A percentile compares a stretch with the other conserved stretches of the same genome.
Conservation (phyloP, 2,888 invertebrate species). For the Hypomecis punctinalis region DNA sequence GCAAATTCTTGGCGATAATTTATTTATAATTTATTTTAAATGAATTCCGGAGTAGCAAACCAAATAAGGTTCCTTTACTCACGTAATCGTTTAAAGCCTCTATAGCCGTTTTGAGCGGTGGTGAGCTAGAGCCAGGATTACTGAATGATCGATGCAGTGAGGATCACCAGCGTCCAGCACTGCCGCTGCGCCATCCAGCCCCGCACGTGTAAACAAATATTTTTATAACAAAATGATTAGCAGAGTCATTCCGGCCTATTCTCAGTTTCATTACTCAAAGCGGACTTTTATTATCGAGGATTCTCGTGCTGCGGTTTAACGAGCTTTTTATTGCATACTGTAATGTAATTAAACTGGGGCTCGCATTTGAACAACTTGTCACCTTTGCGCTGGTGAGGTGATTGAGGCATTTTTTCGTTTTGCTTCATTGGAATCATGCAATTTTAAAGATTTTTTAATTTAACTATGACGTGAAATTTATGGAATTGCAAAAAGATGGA, state of each 20-base stretch:
- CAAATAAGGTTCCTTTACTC: constrained; percentile 63
- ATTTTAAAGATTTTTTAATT: too few relatives aligned
- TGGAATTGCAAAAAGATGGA: too few relatives aligned
- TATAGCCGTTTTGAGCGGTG: constrained; percentile 69
- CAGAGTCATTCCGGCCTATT: constrained; percentile 27
- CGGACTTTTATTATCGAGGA: constrained; percentile 33
- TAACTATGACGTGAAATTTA: too few relatives aligned
- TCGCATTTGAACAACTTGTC: constrained; percentile 26
- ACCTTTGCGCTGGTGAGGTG: constrained; percentile 9
- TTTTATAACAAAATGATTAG: constrained; percentile 43
- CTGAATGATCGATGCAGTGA: constrained; percentile 71
- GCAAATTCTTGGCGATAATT: too few relatives aligned
- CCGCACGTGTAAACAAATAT: constrained; percentile 34
- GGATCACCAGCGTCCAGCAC: constrained; percentile 62
- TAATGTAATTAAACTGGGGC: constrained; percentile 26
- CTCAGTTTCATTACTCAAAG: constrained; percentile 32
- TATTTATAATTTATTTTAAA: constrained; percentile 45
- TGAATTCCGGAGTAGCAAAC: constrained; percentile 54
- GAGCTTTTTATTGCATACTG: constrained; percentile 33
- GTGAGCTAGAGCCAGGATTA: constrained; percentile 68
- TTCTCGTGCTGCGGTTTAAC: constrained; percentile 30
- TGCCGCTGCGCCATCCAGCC: constrained; percentile 27
- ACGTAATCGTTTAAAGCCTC: constrained; percentile 69
- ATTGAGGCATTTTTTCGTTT: neutral
- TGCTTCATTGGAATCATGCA: neutral